Percentiles rank a stretch among this genome's conserved stretches.
These are phyloP conservation scores for Rhinophrynus dorsalis DNA, from an alignment of 2,797 vertebrate genomes.

Conservation along the genomic window DNA sequence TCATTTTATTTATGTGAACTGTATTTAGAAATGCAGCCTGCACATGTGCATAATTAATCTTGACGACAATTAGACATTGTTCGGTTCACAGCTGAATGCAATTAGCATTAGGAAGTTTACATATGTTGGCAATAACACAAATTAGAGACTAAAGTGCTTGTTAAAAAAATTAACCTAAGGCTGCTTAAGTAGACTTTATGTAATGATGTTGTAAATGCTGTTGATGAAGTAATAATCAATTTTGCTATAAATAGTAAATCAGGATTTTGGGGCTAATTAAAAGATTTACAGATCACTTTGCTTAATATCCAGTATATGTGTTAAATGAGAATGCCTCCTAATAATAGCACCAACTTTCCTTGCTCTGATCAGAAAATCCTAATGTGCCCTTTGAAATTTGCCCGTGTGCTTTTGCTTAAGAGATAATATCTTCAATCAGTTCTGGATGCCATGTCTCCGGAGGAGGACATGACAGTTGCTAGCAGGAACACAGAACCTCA, in stretches of 20 bases:
- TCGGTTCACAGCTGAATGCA: constrained; percentile 94
- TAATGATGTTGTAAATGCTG: constrained; percentile 94
- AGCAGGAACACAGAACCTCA: no score
- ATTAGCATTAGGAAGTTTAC: constrained; percentile 91
- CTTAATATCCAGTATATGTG: constrained; percentile 70
- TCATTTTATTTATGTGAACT: constrained; percentile 91
- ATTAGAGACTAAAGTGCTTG: constrained; percentile 86
- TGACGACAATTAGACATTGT: constrained; percentile 97
- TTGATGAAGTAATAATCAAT: constrained; percentile 94
- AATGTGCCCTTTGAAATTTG: no score
- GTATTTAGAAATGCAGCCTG: constrained; percentile 88
- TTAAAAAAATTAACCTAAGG: constrained; percentile 92
- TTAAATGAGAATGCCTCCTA: no score
- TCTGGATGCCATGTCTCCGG: no score
- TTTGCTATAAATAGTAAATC: constrained; percentile 86
- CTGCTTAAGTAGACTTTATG: constrained; percentile 84
- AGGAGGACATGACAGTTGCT: no score
- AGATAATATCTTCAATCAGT: no score
- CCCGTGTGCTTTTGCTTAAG: no score
- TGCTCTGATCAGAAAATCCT: no score
- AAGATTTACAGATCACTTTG: constrained; percentile 79
- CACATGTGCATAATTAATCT: constrained; percentile 96
- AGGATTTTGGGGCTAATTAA: constrained; percentile 85
- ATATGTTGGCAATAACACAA: constrained; percentile 86
- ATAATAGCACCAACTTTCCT: no score